Conservation (phyloP, 2,888 invertebrate genomes). For the Dicyrtoma fusca region DNA sequence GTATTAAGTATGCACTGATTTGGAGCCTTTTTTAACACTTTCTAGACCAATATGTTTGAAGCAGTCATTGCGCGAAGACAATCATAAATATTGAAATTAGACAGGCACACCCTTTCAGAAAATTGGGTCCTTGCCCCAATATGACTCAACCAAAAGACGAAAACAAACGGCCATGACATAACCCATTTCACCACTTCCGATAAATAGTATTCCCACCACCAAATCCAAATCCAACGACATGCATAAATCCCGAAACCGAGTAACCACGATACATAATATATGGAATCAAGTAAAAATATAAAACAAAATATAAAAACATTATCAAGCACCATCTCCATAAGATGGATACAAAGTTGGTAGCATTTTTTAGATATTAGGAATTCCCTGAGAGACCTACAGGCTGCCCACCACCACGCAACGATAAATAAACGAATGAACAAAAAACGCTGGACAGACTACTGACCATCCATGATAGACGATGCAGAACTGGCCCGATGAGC, state of each 20-base stretch:
- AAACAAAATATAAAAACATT: background rate
- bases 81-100: too few relatives aligned
- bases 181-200: too few relatives aligned
- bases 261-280: too few relatives aligned
- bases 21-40: too few relatives aligned
- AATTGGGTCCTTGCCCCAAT: too few relatives aligned
- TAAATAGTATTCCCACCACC: background rate
- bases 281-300: background rate
- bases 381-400: background rate
- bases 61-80: too few relatives aligned
- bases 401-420: constrained; percentile 15
- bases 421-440: constrained; percentile 27
- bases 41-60: too few relatives aligned
- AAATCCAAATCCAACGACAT: background rate
- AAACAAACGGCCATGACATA: too few relatives aligned
- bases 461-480: constrained; percentile 56
- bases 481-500: constrained; percentile 56
- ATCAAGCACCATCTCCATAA: constrained; percentile 5
- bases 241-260: background rate
- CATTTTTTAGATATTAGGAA: background rate
- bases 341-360: background rate
- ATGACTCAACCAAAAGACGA: too few relatives aligned
- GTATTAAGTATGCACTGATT: too few relatives aligned
- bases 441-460: constrained; percentile 43
- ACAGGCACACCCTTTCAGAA: too few relatives aligned